Base-by-base conservation (phyloP, 2,113 vertebrate species). In the Megalops atlanticus region DNA sequence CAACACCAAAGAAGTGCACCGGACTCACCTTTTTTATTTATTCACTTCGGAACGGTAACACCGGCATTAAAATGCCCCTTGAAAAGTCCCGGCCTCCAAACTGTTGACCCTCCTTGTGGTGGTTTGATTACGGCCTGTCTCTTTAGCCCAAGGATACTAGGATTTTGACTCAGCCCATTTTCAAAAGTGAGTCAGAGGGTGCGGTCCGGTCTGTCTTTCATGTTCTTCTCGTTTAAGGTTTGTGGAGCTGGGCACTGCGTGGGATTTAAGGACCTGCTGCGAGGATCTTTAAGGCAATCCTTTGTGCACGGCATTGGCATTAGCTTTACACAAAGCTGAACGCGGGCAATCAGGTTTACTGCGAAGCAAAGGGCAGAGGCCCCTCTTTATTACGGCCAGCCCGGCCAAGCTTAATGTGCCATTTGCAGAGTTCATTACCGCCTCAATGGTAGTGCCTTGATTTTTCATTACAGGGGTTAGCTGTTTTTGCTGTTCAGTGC, bases 261-360 rank as follows among this genome's bases (percentile, higher is more conserved):
- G 36, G 11, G 35, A 18, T 71, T 71, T 71, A 38, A 18, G 12
- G 11, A 33, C 36, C 33, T 14, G 36, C 33, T 38, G 64, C 14
- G 69, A 38, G 36, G 36, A 15, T 71, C 69, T 7, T 35, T 14
- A 71, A 38, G 31, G 68, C 68, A 35, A 36, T 36, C 35, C 27
- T 31, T 27, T 71, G 69, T 15, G n/a, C 36, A 36, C 33, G 5
- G 69, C 69, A 64, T 24, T 10, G 5, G 69, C 69, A 64, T 24
- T 10, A 24, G n/a, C 58, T 31, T 64, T 64, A 31, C 58, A 64
- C 58, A 31, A 64, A 64, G 58, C 58, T 38, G 69, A 35, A 71
- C 69, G 36, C 69, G 18, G 69, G 69, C 69, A 71, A 71, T 71
- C 69, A 38, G 12, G 35, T 71, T 71, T 38, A 64, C 58, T 27